phyloP scores from a whole-genome alignment of 92 coral and sea anemone genomes.

The Palythoa grandiflora region DNA sequence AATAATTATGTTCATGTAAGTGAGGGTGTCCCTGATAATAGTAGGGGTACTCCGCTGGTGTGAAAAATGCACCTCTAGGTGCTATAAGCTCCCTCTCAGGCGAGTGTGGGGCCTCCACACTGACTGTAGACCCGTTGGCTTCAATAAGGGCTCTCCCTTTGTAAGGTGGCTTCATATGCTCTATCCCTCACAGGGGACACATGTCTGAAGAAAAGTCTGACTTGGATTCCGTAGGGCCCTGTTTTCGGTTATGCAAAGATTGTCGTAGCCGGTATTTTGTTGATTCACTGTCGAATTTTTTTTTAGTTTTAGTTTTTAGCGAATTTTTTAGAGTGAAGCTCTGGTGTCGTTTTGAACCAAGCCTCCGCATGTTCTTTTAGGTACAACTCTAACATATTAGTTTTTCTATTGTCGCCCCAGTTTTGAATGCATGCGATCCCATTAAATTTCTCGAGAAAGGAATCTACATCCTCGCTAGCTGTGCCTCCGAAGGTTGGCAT shows the following conservation, averaged over 20 bases:
- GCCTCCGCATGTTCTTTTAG: too few relatives aligned
- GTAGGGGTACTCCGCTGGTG: constrained; percentile 1
- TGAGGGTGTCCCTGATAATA: not conserved
- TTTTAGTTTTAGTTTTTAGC: too few relatives aligned
- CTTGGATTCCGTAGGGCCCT: not conserved
- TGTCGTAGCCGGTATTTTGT: not conserved
- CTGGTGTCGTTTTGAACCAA: too few relatives aligned
- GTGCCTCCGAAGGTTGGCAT: not conserved
- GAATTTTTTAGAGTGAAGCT: too few relatives aligned
- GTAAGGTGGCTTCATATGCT: not conserved
- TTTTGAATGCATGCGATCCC: too few relatives aligned
- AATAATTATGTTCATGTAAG: not conserved
- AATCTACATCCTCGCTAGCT: too few relatives aligned
- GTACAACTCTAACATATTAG: too few relatives aligned
- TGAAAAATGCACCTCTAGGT: not conserved
- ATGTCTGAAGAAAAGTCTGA: not conserved
- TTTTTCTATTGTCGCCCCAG: too few relatives aligned
- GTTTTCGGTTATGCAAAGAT: not conserved
- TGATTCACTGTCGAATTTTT: not conserved
- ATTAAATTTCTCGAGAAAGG: too few relatives aligned
- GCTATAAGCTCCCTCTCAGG: not conserved
- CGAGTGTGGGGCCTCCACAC: not conserved
- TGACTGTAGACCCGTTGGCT: not conserved
- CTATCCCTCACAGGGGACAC: not conserved
- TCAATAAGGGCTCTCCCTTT: not conserved